Base-by-base conservation (phyloP, 1,140 invertebrate genomes). In the Leptonema lineaticorne region DNA sequence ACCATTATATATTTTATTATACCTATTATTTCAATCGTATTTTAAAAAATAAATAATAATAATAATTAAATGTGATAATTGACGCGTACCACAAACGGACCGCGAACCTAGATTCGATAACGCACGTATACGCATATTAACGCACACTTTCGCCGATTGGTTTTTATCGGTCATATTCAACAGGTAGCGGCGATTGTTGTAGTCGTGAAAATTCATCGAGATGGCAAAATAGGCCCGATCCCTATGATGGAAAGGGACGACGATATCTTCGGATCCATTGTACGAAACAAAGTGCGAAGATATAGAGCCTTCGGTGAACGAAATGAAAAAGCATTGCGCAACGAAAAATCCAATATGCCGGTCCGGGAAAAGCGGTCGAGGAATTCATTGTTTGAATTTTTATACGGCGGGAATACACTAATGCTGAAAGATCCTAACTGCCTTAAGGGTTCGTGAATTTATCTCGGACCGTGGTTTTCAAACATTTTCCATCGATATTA, bases 81-180 rank as follows among this genome's bases (percentile, higher is more conserved):
- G n/a, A n/a, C n/a, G n/a, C n/a, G n/a, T n/a, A n/a, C n/a, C n/a
- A n/a, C n/a, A n/a, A n/a, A n/a, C n/a, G n/a, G n/a, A n/a, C n/a
- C n/a, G n/a, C n/a, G n/a, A n/a, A n/a, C n/a, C n/a, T n/a, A n/a
- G n/a, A n/a, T n/a, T n/a, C n/a, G n/a, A n/a, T n/a, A n/a, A n/a
- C n/a, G n/a, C n/a, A n/a, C n/a, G n/a, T n/a, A n/a, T n/a, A n/a
- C n/a, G n/a, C n/a, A n/a, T n/a, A n/a, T n/a, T n/a, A n/a, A n/a
- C n/a, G n/a, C n/a, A n/a, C n/a, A n/a, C 37, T 45, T 2, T 16
- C 16, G 11, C 20, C 50, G 50, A 53, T 53, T 53, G 24, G 50
- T 20, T 24, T 53, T 24, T 53, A 53, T 53, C 27, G 50, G 22
- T n/a, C n/a, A n/a, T 53, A 53, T 53, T 53, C 50, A 53, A 53